Conservation (phyloP, 2,113 vertebrate genomes). For the Misgurnus mizolepis region DNA sequence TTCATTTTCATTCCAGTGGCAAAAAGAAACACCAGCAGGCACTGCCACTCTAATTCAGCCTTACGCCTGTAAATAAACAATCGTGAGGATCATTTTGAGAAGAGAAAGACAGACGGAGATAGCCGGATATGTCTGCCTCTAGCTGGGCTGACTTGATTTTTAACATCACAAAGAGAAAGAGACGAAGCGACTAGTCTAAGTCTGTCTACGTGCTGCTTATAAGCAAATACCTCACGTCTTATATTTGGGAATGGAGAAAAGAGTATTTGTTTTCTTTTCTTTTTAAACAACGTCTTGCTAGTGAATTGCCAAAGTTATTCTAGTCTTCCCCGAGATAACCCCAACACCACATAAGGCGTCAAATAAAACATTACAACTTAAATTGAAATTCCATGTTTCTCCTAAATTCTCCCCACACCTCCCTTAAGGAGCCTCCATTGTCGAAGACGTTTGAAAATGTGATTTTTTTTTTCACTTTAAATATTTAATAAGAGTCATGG, state of each 20-base stretch:
- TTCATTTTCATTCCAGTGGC: conserved; percentile 56
- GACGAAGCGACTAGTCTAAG: neutral
- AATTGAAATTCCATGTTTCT: conserved; percentile 50
- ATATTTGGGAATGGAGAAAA: neutral
- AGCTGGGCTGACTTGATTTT: conserved; percentile 9
- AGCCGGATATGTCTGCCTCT: neutral
- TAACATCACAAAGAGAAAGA: neutral
- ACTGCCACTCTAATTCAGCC: conserved; percentile 57
- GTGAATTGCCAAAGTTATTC: neutral
- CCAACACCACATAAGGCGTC: conserved; percentile 28
- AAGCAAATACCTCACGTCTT: neutral
- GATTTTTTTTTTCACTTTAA: conserved; percentile 56
- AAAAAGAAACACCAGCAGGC: conserved; percentile 48
- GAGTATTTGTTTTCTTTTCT: neutral
- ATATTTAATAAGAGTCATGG: conserved; percentile 63
- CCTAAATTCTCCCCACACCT: conserved; percentile 21
- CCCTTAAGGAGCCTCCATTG: conserved; percentile 3
- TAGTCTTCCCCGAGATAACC: conserved; percentile 22
- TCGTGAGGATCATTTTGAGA: conserved; percentile 36
- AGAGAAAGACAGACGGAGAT: conserved; percentile 39
- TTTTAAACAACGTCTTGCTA: neutral
- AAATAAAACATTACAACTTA: conserved; percentile 32
- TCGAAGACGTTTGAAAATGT: conserved; percentile 59
- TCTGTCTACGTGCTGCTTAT: neutral
- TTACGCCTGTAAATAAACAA: conserved; percentile 54